Evolutionary conservation across 2,797 vertebrate species (phyloP).

Genomic region (Allobates femoralis): DNA sequence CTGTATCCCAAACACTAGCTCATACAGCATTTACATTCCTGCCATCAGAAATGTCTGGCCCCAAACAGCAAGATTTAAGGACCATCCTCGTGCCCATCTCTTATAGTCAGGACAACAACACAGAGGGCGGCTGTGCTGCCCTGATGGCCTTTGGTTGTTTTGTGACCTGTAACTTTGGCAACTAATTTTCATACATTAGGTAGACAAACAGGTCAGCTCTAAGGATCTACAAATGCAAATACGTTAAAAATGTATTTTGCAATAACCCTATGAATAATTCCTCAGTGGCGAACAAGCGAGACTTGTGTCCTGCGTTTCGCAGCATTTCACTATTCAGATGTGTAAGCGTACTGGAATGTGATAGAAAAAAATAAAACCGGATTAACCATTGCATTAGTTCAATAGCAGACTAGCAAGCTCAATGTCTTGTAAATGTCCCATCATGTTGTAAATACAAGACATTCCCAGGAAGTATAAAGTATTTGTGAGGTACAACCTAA

Average conservation of each 20-base stretch:
- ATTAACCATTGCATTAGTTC: constrained; percentile 9
- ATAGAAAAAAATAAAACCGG: background rate
- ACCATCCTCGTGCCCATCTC: background rate
- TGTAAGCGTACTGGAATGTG: constrained; percentile 23
- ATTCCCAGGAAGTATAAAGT: background rate
- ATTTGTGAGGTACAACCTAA: background rate
- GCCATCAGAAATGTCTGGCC: too few relatives aligned
- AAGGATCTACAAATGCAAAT: constrained; percentile 35
- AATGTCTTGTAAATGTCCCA: constrained; percentile 28
- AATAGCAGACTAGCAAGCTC: background rate
- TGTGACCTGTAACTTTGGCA: background rate
- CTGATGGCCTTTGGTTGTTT: background rate
- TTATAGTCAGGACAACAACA: background rate
- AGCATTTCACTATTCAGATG: background rate
- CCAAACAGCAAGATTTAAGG: too few relatives aligned
- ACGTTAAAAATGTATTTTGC: background rate
- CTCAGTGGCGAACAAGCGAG: background rate
- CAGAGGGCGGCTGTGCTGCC: background rate
- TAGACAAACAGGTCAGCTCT: constrained; percentile 24
- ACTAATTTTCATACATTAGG: constrained; percentile 8
- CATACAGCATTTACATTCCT: too few relatives aligned
- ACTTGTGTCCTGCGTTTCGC: background rate
- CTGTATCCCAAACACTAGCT: too few relatives aligned
- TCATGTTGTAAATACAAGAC: constrained; percentile 16
- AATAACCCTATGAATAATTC: background rate